Evolutionary conservation across 2,113 vertebrate genomes (phyloP), one percentile per base, ranked within the genome.

Genomic region (Ammodytes dubius): DNA sequence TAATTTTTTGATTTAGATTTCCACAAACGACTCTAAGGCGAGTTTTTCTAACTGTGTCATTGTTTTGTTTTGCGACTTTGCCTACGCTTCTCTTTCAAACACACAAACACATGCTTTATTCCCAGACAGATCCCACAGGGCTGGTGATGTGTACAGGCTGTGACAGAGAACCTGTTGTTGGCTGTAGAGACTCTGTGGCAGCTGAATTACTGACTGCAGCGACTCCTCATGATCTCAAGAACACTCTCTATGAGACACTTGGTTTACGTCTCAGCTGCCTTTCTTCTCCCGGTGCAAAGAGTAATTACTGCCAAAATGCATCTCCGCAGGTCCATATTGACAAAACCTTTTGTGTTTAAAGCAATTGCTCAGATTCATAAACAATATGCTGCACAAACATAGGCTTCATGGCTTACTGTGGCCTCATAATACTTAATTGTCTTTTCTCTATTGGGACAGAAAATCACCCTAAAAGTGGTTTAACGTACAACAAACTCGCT

Each of bases 281-380:
- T 70, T 77, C 72, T 77, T 74, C 58, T 77, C 77, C 66, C 40
- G 2, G 50, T 74, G 45, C 84, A 77, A 54, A 54, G 74, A 52
- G 80, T 74, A 79, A 85, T 74, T 74, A 86, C 53, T 70, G 72
- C 58, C 43, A 75, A 74, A 78, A 77, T 37, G 71, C 73, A 82
- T 85, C 42, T 77, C 74, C 57, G 82, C 74, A 85, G 87, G 64
- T 81, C 74, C 63, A 74, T 67, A 45, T 77, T 59, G 43, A 57
- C 49, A 45, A 58, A 64, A 54, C 37, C 15, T 53, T 46, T 15
- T 64, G 27, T 27, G 27, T 75, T 2, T n/a, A 50, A 77, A 71
- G 72, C 57, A 27, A 27, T 27, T 27, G 27, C 39, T 56, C 54
- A 35, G 40, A 66, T 59, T 17, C 64, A 52, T 42, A 27, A 27